phyloP scores from a whole-genome alignment of 2,797 vertebrate species.

The Anabas testudineus region DNA sequence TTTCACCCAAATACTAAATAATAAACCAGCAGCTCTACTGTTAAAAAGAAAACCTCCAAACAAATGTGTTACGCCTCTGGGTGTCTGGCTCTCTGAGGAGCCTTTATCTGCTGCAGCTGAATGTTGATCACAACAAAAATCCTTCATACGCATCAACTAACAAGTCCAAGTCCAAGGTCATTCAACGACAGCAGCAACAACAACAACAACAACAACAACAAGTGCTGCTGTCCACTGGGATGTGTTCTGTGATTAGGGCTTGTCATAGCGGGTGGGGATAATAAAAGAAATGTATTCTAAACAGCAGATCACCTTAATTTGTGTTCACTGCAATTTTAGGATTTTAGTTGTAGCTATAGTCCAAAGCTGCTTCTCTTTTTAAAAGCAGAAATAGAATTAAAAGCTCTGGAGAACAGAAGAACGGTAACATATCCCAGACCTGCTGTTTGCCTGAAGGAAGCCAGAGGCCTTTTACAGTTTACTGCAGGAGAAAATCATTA shows the following conservation, averaged over 20 bases:
- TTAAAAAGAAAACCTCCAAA: slow-evolving; percentile 27
- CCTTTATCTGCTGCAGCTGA: slow-evolving; percentile 39
- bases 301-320: slow-evolving; percentile 24
- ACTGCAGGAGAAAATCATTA: slow-evolving; percentile 27
- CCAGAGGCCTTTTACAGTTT: slow-evolving; percentile 43
- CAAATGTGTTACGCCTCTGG: slow-evolving; percentile 29
- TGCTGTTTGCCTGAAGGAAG: slow-evolving; percentile 50
- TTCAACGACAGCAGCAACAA: slow-evolving; percentile 5
- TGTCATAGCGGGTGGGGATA: neutral
- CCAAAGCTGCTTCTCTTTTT: slow-evolving; percentile 18
- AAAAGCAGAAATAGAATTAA: slow-evolving; percentile 6
- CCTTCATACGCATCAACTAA: neutral
- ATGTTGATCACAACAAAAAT: slow-evolving; percentile 13
- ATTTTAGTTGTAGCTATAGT: slow-evolving; percentile 13
- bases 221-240: slow-evolving; percentile 30
- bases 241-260: slow-evolving; percentile 4
- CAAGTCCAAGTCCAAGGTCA: slow-evolving; percentile 46
- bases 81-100: slow-evolving; percentile 16
- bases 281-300: slow-evolving; percentile 8
- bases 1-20: slow-evolving; percentile 21
- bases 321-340: slow-evolving; percentile 10
- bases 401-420: slow-evolving; percentile 25
- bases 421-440: slow-evolving; percentile 29
- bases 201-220: slow-evolving; percentile 34
- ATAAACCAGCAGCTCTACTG: slow-evolving; percentile 28